Base-by-base conservation (phyloP, 1,140 invertebrate genomes). In the Orius insidiosus region DNA sequence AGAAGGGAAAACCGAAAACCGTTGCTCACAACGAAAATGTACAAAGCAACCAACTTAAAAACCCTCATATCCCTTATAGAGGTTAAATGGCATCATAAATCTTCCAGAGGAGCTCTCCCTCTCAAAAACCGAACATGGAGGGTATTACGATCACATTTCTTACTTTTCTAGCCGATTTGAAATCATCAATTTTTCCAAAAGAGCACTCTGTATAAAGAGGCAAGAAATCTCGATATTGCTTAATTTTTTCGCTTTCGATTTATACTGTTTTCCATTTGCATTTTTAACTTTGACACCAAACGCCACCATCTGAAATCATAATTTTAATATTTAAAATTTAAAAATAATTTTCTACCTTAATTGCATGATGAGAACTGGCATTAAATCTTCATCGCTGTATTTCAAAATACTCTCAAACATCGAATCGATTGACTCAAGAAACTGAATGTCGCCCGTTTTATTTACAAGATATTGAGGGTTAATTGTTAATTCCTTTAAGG, bases 141-240 rank as follows among this genome's bases (percentile, higher is more conserved):
- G n/a, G n/a, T n/a, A n/a, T n/a, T n/a, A n/a, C n/a, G n/a, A n/a
- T n/a, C 11, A 39, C 3, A 39, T 18, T 9, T 32, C 2, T 5
- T 43, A 43, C 47, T 42, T 50, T 40, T 35, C 45, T 11, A 31
- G 47, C 14, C 24, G 40, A 31, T 15, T 36, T n/a, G 31, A 46
- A 32, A 49, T 55, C 46, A 32, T 16, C 2, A 32, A 41, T 18
- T 35, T 52, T 7, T 47, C 52, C 49, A 33, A 56, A 46, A 30
- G 53, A 51, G 36, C 51, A 52, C 43, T 54, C 53, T 11, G 18
- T 39, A 38, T 52, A 54, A 3, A 54, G 34, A n/a, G 43, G 30
- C 5, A 54, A 31, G 14, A 33, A 19, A 10, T 52, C 43, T 9
- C 50, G 43, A 5, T 45, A 43, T 13, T 46, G 18, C 32, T 53